phyloP scores from a whole-genome alignment of 2,113 vertebrate species.

The Dromaius novaehollandiae region DNA sequence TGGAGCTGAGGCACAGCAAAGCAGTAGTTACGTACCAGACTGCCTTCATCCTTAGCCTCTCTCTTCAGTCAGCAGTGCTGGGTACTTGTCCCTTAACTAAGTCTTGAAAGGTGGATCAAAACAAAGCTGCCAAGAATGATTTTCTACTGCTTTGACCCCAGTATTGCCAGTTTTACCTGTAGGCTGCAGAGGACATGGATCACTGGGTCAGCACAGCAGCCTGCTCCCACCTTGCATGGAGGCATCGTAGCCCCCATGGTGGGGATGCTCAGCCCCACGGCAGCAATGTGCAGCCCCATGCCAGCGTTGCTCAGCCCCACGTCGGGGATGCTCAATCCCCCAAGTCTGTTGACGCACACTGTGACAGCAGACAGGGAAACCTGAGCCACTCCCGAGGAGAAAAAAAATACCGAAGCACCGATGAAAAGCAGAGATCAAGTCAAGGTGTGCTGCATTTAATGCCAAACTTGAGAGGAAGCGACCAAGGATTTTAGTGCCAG shows the following conservation, averaged over 20 bases:
- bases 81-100: no score
- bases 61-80: no score
- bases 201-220: neutral
- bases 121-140: neutral
- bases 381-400: neutral
- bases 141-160: neutral
- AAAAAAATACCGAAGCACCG: neutral
- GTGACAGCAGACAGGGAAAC: neutral
- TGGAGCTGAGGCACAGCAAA: neutral
- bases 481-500: neutral
- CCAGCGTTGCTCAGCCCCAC: rapidly evolving
- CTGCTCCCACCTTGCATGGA: neutral
- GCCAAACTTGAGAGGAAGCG: rapidly evolving
- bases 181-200: neutral
- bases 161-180: neutral
- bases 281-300: neutral
- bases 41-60: neutral
- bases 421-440: neutral
- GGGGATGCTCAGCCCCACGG: no score
- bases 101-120: neutral
- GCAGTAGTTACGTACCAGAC: neutral
- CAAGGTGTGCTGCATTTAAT: rapidly evolving
- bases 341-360: neutral
- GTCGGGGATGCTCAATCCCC: neutral
- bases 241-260: rapidly evolving